Percentiles rank a stretch among this genome's conserved stretches.
These are phyloP conservation scores for Pithys albifrons DNA, from an alignment of 2,113 vertebrate species.

Conservation along the genomic window DNA sequence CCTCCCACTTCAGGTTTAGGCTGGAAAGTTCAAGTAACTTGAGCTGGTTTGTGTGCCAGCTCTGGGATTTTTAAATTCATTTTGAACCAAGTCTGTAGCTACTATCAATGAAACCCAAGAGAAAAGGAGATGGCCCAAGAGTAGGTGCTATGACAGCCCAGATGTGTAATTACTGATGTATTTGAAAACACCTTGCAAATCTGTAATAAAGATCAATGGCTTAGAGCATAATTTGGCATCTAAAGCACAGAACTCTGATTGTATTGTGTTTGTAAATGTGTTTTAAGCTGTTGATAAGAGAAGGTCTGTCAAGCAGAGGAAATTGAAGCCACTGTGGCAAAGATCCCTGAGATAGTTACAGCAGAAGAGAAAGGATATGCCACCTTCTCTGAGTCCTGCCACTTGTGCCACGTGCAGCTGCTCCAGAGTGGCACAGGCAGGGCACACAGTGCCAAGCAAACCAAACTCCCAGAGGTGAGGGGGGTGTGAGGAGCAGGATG, in stretches of 20 bases:
- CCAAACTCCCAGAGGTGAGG: neutral
- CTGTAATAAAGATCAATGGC: constrained; percentile 69
- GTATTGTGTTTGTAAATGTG: constrained; percentile 61
- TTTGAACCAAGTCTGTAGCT: neutral
- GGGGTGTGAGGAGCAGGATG: neutral
- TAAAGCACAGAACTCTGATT: constrained; percentile 37
- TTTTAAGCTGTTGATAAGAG: constrained; percentile 63
- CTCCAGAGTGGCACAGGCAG: constrained; percentile 6
- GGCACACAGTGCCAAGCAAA: constrained; percentile 39
- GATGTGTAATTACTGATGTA: constrained; percentile 56
- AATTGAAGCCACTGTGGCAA: constrained; percentile 62
- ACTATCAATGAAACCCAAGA: constrained; percentile 39
- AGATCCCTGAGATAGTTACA: constrained; percentile 56
- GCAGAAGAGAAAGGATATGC: constrained; percentile 43
- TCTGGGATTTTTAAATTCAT: neutral
- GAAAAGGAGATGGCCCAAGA: constrained; percentile 52
- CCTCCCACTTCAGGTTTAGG: neutral
- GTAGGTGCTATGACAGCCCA: constrained; percentile 31
- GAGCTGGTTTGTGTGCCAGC: neutral
- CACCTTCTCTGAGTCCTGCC: constrained; percentile 13
- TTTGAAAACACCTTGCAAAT: constrained; percentile 51
- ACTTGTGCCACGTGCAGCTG: constrained; percentile 16
- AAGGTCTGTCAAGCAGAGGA: constrained; percentile 59
- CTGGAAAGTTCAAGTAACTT: neutral
- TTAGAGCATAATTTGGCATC: constrained; percentile 59